Percentiles rank a stretch among this genome's conserved stretches.
These are phyloP conservation scores for Nannoperca obscura DNA, from an alignment of 2,797 vertebrate species.

Conservation along the genomic window DNA sequence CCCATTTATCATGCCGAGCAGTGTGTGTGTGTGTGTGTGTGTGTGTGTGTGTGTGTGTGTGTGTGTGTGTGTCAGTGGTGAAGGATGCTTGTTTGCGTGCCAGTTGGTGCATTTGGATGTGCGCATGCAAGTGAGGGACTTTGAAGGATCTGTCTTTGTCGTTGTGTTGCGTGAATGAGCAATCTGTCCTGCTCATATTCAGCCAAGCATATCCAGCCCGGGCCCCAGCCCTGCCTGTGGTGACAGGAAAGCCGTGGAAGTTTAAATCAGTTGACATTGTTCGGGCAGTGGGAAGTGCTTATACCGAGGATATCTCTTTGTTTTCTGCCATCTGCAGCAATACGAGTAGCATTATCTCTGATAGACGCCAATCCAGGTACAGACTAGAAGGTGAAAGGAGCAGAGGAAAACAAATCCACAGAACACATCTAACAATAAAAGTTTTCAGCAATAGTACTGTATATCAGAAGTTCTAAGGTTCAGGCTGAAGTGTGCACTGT, in stretches of 20 bases:
- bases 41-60: conserved; percentile 12
- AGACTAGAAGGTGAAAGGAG: conserved; percentile 7
- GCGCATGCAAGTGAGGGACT: conserved; percentile 59
- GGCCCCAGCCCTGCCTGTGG: conserved; percentile 59
- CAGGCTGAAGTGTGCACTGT: background rate
- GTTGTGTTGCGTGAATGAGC: conserved; percentile 73
- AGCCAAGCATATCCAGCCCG: conserved; percentile 71
- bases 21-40: conserved; percentile 30
- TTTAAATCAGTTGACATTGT: conserved; percentile 83
- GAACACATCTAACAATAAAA: background rate
- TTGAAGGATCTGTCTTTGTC: conserved; percentile 76
- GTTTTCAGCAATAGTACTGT: background rate
- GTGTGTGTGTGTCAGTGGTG: conserved; percentile 30
- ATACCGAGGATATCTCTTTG: conserved; percentile 65
- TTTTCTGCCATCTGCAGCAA: conserved; percentile 67
- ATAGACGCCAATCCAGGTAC: conserved; percentile 24
- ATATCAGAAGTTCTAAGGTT: background rate
- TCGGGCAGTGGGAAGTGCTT: conserved; percentile 72
- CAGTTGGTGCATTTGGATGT: conserved; percentile 59
- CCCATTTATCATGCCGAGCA: conserved; percentile 74
- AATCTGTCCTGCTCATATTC: conserved; percentile 79
- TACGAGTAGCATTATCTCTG: conserved; percentile 23
- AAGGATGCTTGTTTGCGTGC: conserved; percentile 60
- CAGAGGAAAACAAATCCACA: background rate
- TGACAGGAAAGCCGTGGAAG: conserved; percentile 72